These are phyloP conservation scores for Dipus sagitta DNA, from an alignment of 2,797 vertebrate species.

Conservation along the genomic window DNA sequence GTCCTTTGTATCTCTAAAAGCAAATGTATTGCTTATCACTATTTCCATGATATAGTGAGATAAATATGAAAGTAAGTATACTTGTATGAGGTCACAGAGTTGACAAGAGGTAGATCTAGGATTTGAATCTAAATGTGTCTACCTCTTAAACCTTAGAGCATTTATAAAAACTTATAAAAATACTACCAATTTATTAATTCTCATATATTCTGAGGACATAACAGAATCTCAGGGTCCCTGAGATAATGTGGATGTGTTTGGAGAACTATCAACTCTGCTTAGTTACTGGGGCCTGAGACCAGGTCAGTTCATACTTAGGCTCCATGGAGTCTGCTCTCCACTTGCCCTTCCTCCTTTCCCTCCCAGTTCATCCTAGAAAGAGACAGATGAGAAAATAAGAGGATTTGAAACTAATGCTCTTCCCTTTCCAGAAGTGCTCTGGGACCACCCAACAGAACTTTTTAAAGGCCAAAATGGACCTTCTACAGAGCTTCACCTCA, in stretches of 20 bases:
- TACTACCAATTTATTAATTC: neutral
- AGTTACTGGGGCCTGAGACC: neutral
- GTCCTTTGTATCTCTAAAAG: neutral
- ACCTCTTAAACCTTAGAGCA: neutral
- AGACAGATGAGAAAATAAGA: neutral
- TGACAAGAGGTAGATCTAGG: neutral
- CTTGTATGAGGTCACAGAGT: neutral
- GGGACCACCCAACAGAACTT: neutral
- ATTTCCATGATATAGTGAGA: neutral
- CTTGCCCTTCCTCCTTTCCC: neutral
- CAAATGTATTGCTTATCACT: neutral
- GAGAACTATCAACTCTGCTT: neutral
- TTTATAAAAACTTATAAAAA: neutral
- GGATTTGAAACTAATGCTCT: neutral
- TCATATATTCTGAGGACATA: neutral
- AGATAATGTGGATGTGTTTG: neutral
- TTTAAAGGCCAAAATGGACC: neutral
- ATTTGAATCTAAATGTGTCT: neutral
- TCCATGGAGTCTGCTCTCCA: neutral
- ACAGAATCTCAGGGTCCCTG: neutral
- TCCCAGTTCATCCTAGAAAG: neutral
- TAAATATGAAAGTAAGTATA: conserved; percentile 11
- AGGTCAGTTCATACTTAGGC: neutral
- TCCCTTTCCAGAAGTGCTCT: neutral
- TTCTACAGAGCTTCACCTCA: neutral